Evolutionary conservation across 1,140 invertebrate genomes (phyloP).

Genomic region (Saccostrea cuccullata): DNA sequence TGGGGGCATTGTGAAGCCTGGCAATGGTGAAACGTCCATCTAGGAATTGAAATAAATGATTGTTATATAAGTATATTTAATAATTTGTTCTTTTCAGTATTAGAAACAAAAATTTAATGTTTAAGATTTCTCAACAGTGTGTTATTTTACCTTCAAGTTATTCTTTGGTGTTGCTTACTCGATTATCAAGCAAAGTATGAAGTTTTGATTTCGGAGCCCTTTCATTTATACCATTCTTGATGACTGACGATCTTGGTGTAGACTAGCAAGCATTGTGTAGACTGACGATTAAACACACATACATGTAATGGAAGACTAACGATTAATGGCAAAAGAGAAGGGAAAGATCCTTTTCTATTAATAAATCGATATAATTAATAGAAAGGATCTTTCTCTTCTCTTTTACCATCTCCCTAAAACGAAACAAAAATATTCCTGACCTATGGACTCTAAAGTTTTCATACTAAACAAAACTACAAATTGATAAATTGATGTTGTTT

Average conservation of each 20-base stretch:
- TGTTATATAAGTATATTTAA: no score
- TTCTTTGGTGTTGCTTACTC: not conserved
- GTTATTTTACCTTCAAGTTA: not conserved
- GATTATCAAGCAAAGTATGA: not conserved
- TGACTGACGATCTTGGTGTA: not conserved
- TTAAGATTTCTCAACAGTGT: not conserved
- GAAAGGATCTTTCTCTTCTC: not conserved
- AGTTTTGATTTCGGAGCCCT: not conserved
- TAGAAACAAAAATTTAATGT: no score
- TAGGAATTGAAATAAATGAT: not conserved
- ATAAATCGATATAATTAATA: not conserved
- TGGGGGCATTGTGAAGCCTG: not conserved
- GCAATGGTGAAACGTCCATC: not conserved
- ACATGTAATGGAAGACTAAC: not conserved
- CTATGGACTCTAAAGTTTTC: no score
- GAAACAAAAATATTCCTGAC: not conserved
- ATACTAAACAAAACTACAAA: no score
- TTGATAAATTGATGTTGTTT: no score
- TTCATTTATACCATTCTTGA: not conserved
- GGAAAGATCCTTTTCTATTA: not conserved
- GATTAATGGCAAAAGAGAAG: not conserved
- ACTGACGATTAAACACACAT: not conserved
- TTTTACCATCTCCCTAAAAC: not conserved
- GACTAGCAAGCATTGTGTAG: not conserved
- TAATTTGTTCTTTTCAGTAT: no score